Conservation (phyloP, 1,140 invertebrate species). For the Listronotus bonariensis region DNA sequence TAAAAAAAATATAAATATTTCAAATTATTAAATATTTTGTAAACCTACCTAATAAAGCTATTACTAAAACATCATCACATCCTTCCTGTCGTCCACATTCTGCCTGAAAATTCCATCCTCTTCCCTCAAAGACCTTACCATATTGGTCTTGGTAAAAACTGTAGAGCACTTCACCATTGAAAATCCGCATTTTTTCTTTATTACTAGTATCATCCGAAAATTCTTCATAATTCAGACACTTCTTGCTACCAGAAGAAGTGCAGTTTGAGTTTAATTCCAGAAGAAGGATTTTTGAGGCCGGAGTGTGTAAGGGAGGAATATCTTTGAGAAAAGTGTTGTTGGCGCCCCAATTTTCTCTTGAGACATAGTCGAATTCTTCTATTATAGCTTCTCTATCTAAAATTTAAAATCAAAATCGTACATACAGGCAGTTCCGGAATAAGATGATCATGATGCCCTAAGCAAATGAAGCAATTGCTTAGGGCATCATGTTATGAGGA, state of each 20-base stretch:
- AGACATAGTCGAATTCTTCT: conserved; percentile 26
- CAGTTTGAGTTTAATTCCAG: conserved; percentile 15
- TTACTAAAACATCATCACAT: conserved; percentile 8
- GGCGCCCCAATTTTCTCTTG: conserved; percentile 8
- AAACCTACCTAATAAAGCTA: conserved; percentile 11
- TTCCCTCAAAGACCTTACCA: conserved; percentile 23
- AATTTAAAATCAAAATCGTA: not conserved
- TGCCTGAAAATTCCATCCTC: conserved; percentile 18
- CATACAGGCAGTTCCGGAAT: too few species aligned
- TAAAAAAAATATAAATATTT: not conserved
- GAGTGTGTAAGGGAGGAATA: conserved; percentile 1
- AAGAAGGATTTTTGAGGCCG: conserved; percentile 12
- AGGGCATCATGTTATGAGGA: not conserved
- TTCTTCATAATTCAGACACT: conserved; percentile 8
- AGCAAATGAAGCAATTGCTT: too few species aligned
- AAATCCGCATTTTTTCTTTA: conserved; percentile 1
- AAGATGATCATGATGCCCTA: too few species aligned
- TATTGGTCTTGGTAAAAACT: conserved; percentile 18
- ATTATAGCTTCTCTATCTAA: conserved; percentile 12
- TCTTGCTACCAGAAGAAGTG: not conserved
- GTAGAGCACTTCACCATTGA: conserved; percentile 7
- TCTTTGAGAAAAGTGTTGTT: conserved; percentile 1
- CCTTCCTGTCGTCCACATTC: conserved; percentile 11
- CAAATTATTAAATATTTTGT: too few species aligned
- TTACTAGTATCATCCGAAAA: conserved; percentile 12